Evolutionary conservation across 2,797 vertebrate species (phyloP).

Genomic region (Hoplostethus atlanticus): DNA sequence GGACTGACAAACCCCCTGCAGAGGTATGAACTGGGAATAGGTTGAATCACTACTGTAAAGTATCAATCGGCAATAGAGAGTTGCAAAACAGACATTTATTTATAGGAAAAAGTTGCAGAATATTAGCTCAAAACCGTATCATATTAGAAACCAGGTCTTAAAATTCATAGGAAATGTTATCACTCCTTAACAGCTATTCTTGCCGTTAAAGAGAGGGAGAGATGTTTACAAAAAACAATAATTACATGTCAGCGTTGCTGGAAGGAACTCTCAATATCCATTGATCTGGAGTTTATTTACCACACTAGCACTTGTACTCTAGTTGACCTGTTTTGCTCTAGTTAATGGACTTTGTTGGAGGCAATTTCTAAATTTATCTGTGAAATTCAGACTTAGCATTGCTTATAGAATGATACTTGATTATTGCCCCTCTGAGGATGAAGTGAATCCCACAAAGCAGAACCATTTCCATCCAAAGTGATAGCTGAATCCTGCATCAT

Average conservation of each 20-base stretch:
- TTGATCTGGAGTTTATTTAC: slow-evolving; percentile 7
- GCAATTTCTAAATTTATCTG: slow-evolving; percentile 34
- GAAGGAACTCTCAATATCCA: slow-evolving; percentile 1
- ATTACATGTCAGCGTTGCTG: neutral
- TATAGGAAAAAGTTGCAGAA: no score
- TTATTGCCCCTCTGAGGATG: slow-evolving; percentile 5
- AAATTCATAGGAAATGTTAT: neutral
- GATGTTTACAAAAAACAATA: neutral
- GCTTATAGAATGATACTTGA: slow-evolving; percentile 30
- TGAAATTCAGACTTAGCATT: slow-evolving; percentile 13
- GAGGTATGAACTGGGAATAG: no score
- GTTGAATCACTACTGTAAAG: no score
- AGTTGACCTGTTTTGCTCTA: neutral
- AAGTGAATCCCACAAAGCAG: slow-evolving; percentile 13
- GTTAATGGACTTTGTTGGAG: slow-evolving; percentile 15
- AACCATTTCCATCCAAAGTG: slow-evolving; percentile 50
- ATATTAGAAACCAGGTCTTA: no score
- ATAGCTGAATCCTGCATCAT: slow-evolving; percentile 43
- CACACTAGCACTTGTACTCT: neutral
- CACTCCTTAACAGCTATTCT: neutral
- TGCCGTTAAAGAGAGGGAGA: neutral
- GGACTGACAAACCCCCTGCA: no score
- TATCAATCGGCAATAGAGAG: no score
- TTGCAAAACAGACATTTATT: no score
- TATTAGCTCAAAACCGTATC: neutral